Conservation (phyloP, 2,797 vertebrate species). For the Masticophis lateralis region DNA sequence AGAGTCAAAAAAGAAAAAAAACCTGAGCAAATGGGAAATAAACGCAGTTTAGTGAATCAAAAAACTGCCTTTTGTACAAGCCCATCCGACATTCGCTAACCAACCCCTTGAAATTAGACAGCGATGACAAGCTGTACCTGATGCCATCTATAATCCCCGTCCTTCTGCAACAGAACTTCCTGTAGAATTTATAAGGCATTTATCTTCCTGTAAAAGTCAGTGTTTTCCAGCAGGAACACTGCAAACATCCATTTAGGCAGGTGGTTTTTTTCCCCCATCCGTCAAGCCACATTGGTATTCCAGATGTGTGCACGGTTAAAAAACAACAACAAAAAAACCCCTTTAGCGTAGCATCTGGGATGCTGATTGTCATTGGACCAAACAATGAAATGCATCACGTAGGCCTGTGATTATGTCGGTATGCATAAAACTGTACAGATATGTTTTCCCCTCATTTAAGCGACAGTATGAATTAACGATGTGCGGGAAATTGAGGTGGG, state of each 20-base stretch:
- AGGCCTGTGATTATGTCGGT: not conserved
- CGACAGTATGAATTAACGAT: not conserved
- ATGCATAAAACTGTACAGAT: not conserved
- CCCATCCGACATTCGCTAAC: slow-evolving; percentile 45
- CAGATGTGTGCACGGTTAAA: slow-evolving; percentile 35
- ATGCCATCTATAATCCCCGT: not conserved
- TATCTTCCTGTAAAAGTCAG: slow-evolving; percentile 21
- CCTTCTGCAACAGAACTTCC: not conserved
- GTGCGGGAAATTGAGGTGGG: not conserved
- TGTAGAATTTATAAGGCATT: slow-evolving; percentile 8
- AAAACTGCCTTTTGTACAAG: slow-evolving; percentile 65
- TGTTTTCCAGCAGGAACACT: slow-evolving; percentile 15
- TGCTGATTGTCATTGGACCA: slow-evolving; percentile 7
- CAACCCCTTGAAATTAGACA: slow-evolving; percentile 53
- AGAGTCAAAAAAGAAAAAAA: slow-evolving; percentile 50
- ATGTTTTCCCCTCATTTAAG: not conserved
- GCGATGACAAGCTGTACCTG: slow-evolving; percentile 17
- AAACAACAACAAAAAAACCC: not conserved
- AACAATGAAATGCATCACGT: not conserved
- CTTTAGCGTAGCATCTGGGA: slow-evolving; percentile 20
- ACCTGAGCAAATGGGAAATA: slow-evolving; percentile 44
- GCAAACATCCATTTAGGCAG: slow-evolving; percentile 17
- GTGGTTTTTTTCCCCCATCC: slow-evolving; percentile 24
- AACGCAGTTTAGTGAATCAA: slow-evolving; percentile 66
- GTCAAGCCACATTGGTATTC: slow-evolving; percentile 36